Base-by-base conservation (phyloP, 2,888 invertebrate genomes). In the Agriopis leucophaearia region DNA sequence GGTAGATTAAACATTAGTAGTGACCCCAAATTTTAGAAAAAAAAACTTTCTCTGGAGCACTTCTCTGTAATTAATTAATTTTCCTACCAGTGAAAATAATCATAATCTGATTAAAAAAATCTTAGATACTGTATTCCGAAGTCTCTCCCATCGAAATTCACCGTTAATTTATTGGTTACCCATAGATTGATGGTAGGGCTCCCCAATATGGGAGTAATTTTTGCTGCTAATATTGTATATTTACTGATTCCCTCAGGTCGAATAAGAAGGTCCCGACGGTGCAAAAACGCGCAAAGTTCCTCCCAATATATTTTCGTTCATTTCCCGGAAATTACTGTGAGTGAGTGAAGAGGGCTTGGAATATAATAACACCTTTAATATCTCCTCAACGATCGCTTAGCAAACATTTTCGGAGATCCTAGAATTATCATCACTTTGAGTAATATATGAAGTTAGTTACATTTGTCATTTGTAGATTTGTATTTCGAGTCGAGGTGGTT, bases 311-410 rank as follows among this genome's bases (percentile, higher is more conserved):
- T 83, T 79, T 65, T 79, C 72, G 69, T 75, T 74, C 69, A 75
- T 78, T 79, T 78, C 74, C 76, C 75, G 70, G 74, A 81, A 78
- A 80, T 80, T 78, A 76, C 74, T 73, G 70, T 71, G 74, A 76
- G 74, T 78, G 76, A 75, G 74, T 74, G 78, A 75, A 80, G 75
- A 74, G 72, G 79, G 77, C 78, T 82, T 78, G 81, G 83, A 86
- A 87, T 85, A 85, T 88, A 87, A 88, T 89, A 88, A 88, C 87
- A 85, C 83, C 82, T 88, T 84, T 88, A 86, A 87, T 89, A 87
- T 84, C 82, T 81, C 77, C 75, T 64, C 16, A 58, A 42, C 58
- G 68, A 86, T 84, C 79, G 82, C 77, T 83, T 78, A 82, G 82
- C 84, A 87, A 87, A 88, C 81, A 87, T 86, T 82, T 78, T 81